These are phyloP conservation scores for Amblyopsis hoosieri DNA, from an alignment of 2,797 vertebrate species.

Conservation along the genomic window DNA sequence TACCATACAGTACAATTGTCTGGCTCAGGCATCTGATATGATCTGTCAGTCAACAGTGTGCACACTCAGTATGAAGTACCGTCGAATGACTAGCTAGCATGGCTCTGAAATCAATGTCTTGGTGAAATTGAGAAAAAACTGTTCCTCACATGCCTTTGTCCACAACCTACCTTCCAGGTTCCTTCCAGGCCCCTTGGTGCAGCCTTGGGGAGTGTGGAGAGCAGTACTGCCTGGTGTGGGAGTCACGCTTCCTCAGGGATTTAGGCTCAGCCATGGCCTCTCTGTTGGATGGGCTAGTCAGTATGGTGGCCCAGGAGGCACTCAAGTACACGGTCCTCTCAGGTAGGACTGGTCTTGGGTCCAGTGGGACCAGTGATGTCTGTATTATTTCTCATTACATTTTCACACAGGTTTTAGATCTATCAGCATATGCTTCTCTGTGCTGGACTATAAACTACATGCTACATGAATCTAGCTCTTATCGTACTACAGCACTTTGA, in stretches of 20 bases:
- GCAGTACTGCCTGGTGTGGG: constrained; percentile 97
- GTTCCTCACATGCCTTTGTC: neutral
- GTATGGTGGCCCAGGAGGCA: constrained; percentile 94
- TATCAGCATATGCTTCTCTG: too few species aligned
- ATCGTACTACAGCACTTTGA: too few species aligned
- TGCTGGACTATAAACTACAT: too few species aligned
- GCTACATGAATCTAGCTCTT: too few species aligned
- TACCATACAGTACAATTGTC: too few species aligned
- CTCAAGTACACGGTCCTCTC: constrained; percentile 94
- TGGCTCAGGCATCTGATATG: too few species aligned
- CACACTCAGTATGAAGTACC: too few species aligned
- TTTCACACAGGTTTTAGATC: too few species aligned
- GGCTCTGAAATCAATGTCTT: constrained; percentile 5
- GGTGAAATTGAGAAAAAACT: too few species aligned
- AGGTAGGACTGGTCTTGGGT: constrained; percentile 71
- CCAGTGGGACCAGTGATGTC: too few species aligned
- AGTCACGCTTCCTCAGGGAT: constrained; percentile 92
- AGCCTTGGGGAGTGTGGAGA: constrained; percentile 85
- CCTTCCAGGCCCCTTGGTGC: constrained; percentile 90
- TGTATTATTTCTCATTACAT: too few species aligned
- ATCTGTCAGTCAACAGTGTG: too few species aligned
- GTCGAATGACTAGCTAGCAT: constrained; percentile 5
- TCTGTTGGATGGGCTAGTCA: constrained; percentile 90
- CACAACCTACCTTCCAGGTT: constrained; percentile 59
- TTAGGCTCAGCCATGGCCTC: constrained; percentile 87